phyloP scores from a whole-genome alignment of 2,113 vertebrate species.

The Chloropsis hardwickii region DNA sequence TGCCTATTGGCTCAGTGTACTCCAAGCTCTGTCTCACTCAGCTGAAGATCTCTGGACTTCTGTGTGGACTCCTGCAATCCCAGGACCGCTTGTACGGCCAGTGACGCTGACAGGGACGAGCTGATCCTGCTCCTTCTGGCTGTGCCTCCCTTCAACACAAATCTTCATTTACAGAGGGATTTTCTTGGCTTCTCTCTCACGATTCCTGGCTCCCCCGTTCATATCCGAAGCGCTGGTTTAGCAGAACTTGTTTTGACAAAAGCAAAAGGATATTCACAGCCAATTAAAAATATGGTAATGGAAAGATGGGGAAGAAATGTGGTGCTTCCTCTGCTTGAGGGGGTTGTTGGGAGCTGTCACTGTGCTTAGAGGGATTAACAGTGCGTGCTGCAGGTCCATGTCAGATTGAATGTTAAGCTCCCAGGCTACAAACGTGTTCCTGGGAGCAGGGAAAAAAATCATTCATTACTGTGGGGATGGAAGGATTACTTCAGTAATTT shows the following conservation, averaged over 20 bases:
- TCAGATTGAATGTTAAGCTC: constrained; percentile 40
- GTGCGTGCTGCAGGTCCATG: background rate
- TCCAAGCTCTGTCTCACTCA: background rate
- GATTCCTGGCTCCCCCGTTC: background rate
- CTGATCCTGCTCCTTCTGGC: background rate
- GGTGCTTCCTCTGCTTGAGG: background rate
- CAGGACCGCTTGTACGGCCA: accelerated
- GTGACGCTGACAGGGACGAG: background rate
- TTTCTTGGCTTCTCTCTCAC: constrained; percentile 9
- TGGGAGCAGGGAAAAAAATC: background rate
- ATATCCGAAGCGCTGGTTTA: background rate
- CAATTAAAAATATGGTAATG: constrained; percentile 64
- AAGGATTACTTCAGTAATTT: constrained; percentile 21
- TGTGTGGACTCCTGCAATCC: background rate
- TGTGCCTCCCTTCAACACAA: accelerated
- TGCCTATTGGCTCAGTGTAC: background rate
- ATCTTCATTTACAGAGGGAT: background rate
- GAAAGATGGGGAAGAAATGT: background rate
- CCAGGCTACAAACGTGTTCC: background rate
- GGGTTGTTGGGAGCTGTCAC: background rate
- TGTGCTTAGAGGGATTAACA: constrained; percentile 35
- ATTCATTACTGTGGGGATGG: constrained; percentile 1
- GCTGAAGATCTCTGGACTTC: background rate
- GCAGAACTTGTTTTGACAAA: constrained; percentile 53
- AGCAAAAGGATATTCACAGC: constrained; percentile 31